phyloP scores from a whole-genome alignment of 2,113 vertebrate genomes.

The Myrmophylax atrothorax region DNA sequence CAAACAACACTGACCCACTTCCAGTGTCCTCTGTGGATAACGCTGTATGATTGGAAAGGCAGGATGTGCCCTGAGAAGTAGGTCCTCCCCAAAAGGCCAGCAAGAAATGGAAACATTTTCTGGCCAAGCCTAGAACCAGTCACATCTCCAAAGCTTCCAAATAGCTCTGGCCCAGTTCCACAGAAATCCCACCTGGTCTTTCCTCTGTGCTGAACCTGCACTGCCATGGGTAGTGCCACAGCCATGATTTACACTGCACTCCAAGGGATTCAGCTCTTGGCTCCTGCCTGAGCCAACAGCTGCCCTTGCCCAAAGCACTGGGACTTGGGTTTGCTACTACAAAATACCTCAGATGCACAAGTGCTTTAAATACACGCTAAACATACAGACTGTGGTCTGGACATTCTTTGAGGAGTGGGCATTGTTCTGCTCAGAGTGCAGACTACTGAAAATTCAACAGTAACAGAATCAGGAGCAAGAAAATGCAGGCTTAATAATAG shows the following conservation, averaged over 20 bases:
- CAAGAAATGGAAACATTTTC: not conserved
- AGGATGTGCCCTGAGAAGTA: not conserved
- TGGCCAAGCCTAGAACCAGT: not conserved
- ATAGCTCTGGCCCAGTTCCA: not conserved
- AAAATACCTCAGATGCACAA: not conserved
- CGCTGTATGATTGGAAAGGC: not conserved
- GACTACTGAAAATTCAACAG: not conserved
- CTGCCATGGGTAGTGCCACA: not conserved
- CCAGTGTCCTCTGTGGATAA: not conserved
- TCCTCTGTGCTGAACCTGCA: not conserved
- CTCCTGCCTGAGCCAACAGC: not conserved
- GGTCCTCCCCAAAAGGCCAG: not conserved
- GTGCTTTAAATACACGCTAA: not conserved
- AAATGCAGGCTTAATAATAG: not conserved
- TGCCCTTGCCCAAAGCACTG: not conserved
- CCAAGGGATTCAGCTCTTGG: not conserved
- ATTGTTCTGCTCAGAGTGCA: not conserved
- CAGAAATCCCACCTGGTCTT: not conserved
- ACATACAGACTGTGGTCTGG: not conserved
- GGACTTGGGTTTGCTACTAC: not conserved
- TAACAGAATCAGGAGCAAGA: not conserved
- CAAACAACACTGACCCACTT: not conserved
- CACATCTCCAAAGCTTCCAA: not conserved
- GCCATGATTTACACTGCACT: accelerated
- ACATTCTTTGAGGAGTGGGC: not conserved